A percentile compares a stretch with the other conserved stretches of the same genome.
Conservation (phyloP, 2,797 vertebrate genomes). For the Percopsis omiscomaycus region DNA sequence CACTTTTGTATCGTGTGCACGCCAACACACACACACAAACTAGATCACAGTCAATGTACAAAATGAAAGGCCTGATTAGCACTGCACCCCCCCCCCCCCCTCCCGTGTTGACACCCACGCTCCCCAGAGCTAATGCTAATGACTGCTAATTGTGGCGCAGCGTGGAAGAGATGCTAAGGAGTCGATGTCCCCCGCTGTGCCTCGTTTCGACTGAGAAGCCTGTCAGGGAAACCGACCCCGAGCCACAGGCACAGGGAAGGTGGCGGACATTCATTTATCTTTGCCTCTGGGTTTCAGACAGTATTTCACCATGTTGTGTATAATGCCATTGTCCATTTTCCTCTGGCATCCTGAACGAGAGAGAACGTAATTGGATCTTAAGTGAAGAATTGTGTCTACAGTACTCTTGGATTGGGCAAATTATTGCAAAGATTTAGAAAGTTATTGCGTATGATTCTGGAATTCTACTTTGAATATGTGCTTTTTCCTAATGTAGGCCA, state of each 20-base stretch:
- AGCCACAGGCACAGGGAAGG: slow-evolving; percentile 33
- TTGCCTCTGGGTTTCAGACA: slow-evolving; percentile 28
- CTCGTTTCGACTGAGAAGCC: slow-evolving; percentile 7
- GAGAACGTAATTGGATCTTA: no score
- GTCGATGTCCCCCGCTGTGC: slow-evolving; percentile 43
- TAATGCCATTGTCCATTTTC: no score
- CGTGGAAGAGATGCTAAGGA: slow-evolving; percentile 57
- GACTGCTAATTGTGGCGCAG: slow-evolving; percentile 74
- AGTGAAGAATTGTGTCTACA: no score
- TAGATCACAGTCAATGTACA: slow-evolving; percentile 18
- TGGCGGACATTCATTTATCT: slow-evolving; percentile 56
- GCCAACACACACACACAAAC: slow-evolving; percentile 5
- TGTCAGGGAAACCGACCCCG: slow-evolving; percentile 38
- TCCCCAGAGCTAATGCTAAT: slow-evolving; percentile 65
- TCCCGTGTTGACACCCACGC: neutral
- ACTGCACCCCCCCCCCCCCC: neutral
- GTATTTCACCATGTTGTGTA: no score
- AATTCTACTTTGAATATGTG: no score
- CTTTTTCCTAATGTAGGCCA: no score
- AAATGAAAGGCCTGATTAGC: slow-evolving; percentile 38
- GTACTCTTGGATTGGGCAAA: no score
- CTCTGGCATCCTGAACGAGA: slow-evolving; percentile 1
- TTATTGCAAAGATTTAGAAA: no score
- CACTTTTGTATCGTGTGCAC: slow-evolving; percentile 4
- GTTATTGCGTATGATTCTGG: no score